Percentiles rank a stretch among this genome's conserved stretches.
These are phyloP conservation scores for Furnarius figulus DNA, from an alignment of 2,113 vertebrate species.

Conservation along the genomic window DNA sequence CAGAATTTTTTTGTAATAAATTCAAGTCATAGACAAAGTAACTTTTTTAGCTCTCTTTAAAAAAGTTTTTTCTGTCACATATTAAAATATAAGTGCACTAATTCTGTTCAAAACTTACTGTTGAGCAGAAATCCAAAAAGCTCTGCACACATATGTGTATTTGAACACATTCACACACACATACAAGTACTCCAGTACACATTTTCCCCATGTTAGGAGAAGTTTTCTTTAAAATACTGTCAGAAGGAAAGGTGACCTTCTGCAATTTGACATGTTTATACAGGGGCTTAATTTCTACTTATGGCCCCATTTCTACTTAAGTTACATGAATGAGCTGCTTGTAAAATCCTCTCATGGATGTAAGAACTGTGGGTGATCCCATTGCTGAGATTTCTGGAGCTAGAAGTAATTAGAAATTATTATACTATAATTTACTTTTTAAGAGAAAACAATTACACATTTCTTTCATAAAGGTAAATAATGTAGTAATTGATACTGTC, in stretches of 20 bases:
- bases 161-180: background rate
- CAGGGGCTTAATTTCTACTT: constrained; percentile 22
- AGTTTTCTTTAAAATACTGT: background rate
- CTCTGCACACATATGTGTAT: background rate
- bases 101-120: background rate
- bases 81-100: background rate
- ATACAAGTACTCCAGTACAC: background rate
- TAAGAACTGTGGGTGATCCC: background rate
- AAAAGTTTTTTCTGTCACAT: background rate
- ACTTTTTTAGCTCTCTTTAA: background rate
- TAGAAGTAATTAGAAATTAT: background rate
- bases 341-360: background rate
- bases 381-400: background rate
- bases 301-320: constrained; percentile 27
- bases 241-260: background rate
- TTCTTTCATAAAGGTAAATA: background rate
- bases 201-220: background rate
- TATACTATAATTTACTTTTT: background rate
- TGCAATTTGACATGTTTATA: background rate
- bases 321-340: constrained; percentile 32
- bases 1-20: background rate
- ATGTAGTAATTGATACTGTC: background rate
- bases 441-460: background rate
- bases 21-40: background rate
- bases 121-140: background rate